Conservation (phyloP, 2,797 vertebrate species). For the Tragelaphus oryx region DNA sequence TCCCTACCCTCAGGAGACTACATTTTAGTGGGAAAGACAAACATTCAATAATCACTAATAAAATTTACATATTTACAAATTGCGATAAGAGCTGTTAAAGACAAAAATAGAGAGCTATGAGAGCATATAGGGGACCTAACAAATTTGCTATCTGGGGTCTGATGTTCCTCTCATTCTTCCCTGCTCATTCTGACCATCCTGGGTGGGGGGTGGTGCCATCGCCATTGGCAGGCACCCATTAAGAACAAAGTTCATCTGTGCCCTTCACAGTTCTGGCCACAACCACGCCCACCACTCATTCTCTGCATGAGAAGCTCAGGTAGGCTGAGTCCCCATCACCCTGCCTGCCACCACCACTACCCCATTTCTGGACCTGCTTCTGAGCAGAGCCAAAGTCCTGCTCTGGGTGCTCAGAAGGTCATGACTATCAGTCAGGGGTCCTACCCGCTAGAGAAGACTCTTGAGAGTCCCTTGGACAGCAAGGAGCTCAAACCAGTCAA, state of each 20-base stretch:
- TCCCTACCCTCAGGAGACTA: neutral
- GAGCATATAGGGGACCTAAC: neutral
- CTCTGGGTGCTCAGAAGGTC: neutral
- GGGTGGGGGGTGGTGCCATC: rapidly evolving
- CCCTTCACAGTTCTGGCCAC: neutral
- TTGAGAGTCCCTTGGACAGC: neutral
- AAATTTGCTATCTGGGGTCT: neutral
- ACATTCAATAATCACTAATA: neutral
- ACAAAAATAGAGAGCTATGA: neutral
- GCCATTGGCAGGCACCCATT: neutral
- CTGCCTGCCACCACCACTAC: neutral
- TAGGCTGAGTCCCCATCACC: neutral
- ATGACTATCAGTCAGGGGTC: neutral
- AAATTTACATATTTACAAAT: neutral
- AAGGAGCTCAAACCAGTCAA: neutral
- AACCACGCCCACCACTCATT: no score
- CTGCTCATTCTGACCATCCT: neutral
- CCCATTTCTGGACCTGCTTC: neutral
- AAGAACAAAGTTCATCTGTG: neutral
- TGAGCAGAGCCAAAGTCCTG: neutral
- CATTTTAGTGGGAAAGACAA: neutral
- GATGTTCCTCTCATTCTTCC: neutral
- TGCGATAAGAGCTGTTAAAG: neutral
- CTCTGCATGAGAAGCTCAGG: neutral
- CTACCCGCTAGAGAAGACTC: neutral